Evolutionary conservation across 2,888 invertebrate genomes (phyloP).

Genomic region (Melieria crassipennis): DNA sequence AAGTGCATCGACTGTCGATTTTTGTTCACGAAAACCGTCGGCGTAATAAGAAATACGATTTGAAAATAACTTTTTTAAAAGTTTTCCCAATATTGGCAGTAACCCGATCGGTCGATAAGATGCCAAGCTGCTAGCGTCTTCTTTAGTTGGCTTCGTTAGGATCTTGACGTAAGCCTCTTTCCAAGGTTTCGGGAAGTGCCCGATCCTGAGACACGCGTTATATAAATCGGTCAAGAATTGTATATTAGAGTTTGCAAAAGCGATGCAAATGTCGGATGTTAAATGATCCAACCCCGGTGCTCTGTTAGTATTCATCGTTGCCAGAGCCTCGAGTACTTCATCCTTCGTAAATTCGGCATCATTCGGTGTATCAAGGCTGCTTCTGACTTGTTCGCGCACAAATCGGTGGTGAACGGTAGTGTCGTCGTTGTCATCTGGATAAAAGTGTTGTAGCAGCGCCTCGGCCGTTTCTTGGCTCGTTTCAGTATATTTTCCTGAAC

Average conservation of each 20-base stretch:
- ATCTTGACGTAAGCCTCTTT: not conserved
- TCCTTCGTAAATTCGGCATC: not conserved
- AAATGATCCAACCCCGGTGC: not conserved
- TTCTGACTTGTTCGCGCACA: not conserved
- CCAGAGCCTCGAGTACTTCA: not conserved
- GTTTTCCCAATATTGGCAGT: no score
- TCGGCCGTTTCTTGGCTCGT: not conserved
- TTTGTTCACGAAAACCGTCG: not conserved
- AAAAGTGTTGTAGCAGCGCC: no score
- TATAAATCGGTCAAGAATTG: not conserved
- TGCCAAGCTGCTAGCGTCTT: no score
- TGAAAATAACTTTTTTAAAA: not conserved
- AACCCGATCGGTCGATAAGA: no score
- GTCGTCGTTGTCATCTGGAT: no score
- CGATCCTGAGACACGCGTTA: not conserved
- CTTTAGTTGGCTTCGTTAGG: no score
- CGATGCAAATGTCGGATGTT: constrained; percentile 1
- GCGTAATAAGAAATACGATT: not conserved
- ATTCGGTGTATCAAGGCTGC: not conserved
- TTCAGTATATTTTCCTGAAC: not conserved
- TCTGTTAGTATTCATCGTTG: not conserved
- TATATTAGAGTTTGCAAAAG: not conserved
- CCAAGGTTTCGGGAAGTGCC: not conserved
- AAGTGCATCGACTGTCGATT: not conserved
- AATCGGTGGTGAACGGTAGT: no score